phyloP scores from a whole-genome alignment of 2,888 invertebrate species.

The Gryllus longicercus region DNA sequence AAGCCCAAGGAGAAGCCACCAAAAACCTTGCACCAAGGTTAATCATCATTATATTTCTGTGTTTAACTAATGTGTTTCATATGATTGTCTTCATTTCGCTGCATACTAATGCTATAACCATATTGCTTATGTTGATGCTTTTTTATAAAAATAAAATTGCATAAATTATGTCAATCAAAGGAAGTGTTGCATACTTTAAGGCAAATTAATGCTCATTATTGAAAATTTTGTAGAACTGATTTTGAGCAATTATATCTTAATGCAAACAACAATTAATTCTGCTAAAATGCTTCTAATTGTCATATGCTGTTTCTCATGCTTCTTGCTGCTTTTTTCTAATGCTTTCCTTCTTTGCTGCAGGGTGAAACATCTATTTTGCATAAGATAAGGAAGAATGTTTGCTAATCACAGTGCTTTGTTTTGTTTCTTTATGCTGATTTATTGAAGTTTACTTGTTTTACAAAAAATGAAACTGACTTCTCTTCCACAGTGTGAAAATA shows the following conservation, averaged over 20 bases:
- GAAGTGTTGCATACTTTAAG: no score
- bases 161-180: neutral
- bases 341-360: slow-evolving; percentile 12
- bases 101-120: slow-evolving; percentile 25
- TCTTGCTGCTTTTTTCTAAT: slow-evolving; percentile 20
- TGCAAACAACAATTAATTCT: neutral
- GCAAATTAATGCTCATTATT: neutral
- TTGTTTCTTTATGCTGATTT: neutral
- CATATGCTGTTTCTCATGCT: slow-evolving; percentile 20
- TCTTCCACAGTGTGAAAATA: neutral
- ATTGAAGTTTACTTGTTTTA: neutral
- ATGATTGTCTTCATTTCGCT: slow-evolving; percentile 21
- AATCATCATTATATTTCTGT: slow-evolving; percentile 26
- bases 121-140: slow-evolving; percentile 24
- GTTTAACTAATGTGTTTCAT: slow-evolving; percentile 12
- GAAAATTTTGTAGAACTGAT: neutral
- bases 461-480: neutral
- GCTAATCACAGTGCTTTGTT: neutral
- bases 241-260: no score
- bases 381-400: no score
- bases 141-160: neutral
- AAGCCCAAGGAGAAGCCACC: slow-evolving; percentile 62
- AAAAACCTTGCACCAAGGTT: slow-evolving; percentile 42
- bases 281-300: neutral
- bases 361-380: neutral